Base-by-base conservation (phyloP, 2,797 vertebrate species). In the Melanotaenia parkinsoni region DNA sequence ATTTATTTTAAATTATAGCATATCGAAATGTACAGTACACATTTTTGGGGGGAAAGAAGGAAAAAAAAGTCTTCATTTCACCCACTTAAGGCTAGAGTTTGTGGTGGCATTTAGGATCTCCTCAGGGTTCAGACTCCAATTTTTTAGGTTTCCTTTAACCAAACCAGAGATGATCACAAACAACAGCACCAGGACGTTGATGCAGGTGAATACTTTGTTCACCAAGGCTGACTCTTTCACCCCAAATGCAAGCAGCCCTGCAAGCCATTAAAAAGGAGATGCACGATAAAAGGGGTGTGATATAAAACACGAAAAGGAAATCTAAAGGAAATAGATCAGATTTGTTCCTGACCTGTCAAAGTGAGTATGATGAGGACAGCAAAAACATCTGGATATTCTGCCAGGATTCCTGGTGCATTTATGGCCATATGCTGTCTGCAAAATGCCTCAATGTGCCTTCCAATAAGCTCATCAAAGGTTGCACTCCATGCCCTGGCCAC, bases 221-320 rank as follows among this genome's bases (percentile, higher is more conserved):
- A 99, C 96, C 88, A 97, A 71, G n/a, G 97, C 97, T 0, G 98
- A 99, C 88, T 99, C 98, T 82, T 99, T 99, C 82, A 98, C 98
- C 0, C 98, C 97, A 54, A 98, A 95, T 0, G 93, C 95, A 57
- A 99, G 93, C 77, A 99, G 93, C 2, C 95, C 98, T 99, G 73
- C 12, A 70, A 80, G 45, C 38, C 26, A n/a, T 26, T 5, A 43
- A 13, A 11, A 16, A 4, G 45, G 2, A 43, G 0, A 37, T 5
- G 4, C 28, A 5, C n/a, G 2, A 66, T 32, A 0, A 57, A 69
- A 40, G 28, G 18, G 5, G 8, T 0, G 20, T 3, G 6, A 43
- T 18, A 1, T 20, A 10, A 20, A 7, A 10, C 1, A 40, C 13
- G 7, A 6, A 32, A 9, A 3, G 28, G 28, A 9, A 3, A 14